Evolutionary conservation across 2,797 vertebrate genomes (phyloP).

Genomic region (Pogoniulus pusillus): DNA sequence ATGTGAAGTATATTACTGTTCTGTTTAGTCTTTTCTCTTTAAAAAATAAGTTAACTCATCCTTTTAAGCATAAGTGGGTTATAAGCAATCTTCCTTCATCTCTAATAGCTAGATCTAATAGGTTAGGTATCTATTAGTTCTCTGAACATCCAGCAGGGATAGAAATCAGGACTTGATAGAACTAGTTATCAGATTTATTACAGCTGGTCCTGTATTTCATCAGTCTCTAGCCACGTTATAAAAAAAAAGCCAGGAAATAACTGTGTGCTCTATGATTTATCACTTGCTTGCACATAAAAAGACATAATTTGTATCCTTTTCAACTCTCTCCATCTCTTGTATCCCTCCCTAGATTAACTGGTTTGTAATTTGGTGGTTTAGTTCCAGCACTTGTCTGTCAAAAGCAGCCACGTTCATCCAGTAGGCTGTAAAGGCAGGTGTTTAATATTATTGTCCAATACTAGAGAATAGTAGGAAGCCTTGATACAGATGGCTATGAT

Average conservation of each 20-base stretch:
- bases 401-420: constrained; percentile 6
- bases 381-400: constrained; percentile 13
- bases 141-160: neutral
- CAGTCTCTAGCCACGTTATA: constrained; percentile 15
- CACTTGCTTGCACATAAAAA: neutral
- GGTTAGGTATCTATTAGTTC: neutral
- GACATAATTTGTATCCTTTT: constrained; percentile 27
- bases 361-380: constrained; percentile 38
- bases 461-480: neutral
- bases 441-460: constrained; percentile 24
- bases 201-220: constrained; percentile 26
- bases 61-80: neutral
- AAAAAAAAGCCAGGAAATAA: constrained; percentile 36
- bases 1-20: neutral
- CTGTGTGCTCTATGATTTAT: neutral
- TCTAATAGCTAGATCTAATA: neutral
- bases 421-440: constrained; percentile 11
- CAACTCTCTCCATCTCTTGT: neutral
- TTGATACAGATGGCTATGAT: neutral
- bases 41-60: neutral
- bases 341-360: neutral
- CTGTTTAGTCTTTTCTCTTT: neutral
- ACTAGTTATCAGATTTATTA: constrained; percentile 20
- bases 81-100: neutral
- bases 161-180: constrained; percentile 35